Evolutionary conservation across 1,140 invertebrate genomes (phyloP), one percentile per base, ranked within the genome.

Genomic region (Akabosia matsudoensis): DNA sequence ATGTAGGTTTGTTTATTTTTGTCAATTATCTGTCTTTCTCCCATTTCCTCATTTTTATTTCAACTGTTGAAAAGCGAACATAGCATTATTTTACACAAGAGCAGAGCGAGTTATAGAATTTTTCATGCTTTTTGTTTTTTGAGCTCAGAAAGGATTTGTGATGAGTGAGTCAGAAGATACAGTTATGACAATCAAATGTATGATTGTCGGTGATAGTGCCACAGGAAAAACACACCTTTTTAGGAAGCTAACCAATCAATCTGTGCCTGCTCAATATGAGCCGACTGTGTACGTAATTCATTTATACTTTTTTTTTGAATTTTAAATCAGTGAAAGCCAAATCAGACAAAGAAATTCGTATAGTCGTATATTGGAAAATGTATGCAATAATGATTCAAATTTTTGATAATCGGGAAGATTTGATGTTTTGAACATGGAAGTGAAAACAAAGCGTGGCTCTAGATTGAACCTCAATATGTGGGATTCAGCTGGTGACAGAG

Each of bases 271-370:
- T 26, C 16, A 51, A 16, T 72, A 72, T 28, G 30, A 3, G 3
- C 70, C 70, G 3, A 72, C 70, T 7, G 70, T 72, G 70, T 72
- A 72, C 28, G 67, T 33, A n/a, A n/a, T 70, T 31, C 26, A 22
- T 22, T 22, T 24, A 22, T n/a, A 7, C 4, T 64, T 64, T 64
- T 22, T 64, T n/a, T n/a, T n/a, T n/a, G n/a, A n/a, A n/a, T n/a
- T n/a, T n/a, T 52, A 52, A 14, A 52, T 14, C 45, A 64, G 56
- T 45, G 37, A 45, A 45, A 45, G 37, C 37, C n/a, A n/a, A 18
- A 45, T 45, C 37, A 45, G 37, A 45, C 37, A 45, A 45, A 45
- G 37, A 45, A 7, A 45, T 7, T 7, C 37, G 18, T 45, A 10
- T 18, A 45, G 37, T 7, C 37, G 18, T 45, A 10, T 45, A 45